Percentiles rank a stretch among this genome's conserved stretches.
phyloP scores from a whole-genome alignment of 92 coral and sea anemone genomes.

The Blastomussa wellsi region DNA sequence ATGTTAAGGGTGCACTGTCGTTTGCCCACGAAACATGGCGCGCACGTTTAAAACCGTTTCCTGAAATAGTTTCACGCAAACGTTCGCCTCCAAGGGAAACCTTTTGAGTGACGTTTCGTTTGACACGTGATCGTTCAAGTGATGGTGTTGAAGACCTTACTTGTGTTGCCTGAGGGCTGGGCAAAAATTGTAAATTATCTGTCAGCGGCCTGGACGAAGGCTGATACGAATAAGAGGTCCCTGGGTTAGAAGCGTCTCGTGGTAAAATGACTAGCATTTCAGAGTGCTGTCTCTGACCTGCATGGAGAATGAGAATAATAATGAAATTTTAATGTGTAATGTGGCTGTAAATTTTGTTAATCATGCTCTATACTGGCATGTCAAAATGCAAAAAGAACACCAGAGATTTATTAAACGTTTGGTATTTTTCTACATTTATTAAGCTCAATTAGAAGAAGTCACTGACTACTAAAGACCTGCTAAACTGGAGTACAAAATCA shows the following conservation, averaged over 20 bases:
- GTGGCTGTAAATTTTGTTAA: neutral
- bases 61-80: neutral
- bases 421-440: neutral
- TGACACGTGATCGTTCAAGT: neutral
- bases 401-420: neutral
- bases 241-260: slow-evolving; percentile 8
- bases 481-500: neutral
- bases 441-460: neutral
- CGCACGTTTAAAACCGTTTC: neutral
- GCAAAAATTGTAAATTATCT: neutral
- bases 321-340: neutral
- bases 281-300: slow-evolving; percentile 23
- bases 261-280: slow-evolving; percentile 13
- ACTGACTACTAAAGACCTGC: neutral
- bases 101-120: slow-evolving; percentile 1
- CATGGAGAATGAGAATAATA: neutral
- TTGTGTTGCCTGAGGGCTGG: neutral
- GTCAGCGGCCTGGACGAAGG: slow-evolving; percentile 19
- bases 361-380: neutral
- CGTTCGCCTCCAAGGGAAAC: neutral
- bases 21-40: slow-evolving; percentile 7
- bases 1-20: neutral
- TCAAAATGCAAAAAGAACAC: too few species aligned
- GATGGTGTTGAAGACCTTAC: neutral
- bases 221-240: neutral